Percentiles rank a stretch among this genome's conserved stretches.
Conservation (phyloP, 2,797 vertebrate genomes). For the Dromococcyx pavoninus region DNA sequence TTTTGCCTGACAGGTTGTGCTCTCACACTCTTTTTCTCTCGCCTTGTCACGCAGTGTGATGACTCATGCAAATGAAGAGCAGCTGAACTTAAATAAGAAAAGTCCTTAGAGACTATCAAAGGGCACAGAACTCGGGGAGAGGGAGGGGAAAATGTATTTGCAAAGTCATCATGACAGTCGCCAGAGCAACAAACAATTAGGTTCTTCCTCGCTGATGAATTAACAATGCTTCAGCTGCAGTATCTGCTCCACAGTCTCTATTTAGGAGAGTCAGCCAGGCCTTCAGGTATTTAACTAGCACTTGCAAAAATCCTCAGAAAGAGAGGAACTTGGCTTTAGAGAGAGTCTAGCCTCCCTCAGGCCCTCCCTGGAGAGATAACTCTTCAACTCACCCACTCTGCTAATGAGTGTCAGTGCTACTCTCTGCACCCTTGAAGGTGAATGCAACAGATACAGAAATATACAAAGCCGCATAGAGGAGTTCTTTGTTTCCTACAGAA, state of each 20-base stretch:
- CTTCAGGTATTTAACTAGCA: background rate
- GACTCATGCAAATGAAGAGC: slow-evolving; percentile 57
- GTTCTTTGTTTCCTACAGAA: background rate
- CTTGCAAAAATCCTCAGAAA: background rate
- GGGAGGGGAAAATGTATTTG: background rate
- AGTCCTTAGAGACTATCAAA: slow-evolving; percentile 46
- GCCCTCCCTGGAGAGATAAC: background rate
- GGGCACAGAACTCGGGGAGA: slow-evolving; percentile 6
- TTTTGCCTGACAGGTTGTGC: background rate
- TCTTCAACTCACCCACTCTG: background rate
- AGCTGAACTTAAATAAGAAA: slow-evolving; percentile 25
- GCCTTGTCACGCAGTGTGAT: slow-evolving; percentile 4
- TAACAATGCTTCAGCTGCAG: background rate
- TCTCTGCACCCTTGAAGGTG: slow-evolving; percentile 24
- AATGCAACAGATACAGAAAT: background rate
- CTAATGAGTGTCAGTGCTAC: slow-evolving; percentile 34
- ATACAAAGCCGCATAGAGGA: background rate
- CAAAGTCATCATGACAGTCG: slow-evolving; percentile 24
- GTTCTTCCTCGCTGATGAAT: slow-evolving; percentile 3
- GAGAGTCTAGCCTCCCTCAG: background rate
- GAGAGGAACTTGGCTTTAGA: background rate
- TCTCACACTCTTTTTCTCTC: slow-evolving; percentile 15
- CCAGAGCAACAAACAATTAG: slow-evolving; percentile 50
- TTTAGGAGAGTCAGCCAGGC: background rate
- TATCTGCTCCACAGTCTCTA: background rate